These are phyloP conservation scores for Coregonus ussuriensis DNA, from an alignment of 2,797 vertebrate species.

Conservation along the genomic window DNA sequence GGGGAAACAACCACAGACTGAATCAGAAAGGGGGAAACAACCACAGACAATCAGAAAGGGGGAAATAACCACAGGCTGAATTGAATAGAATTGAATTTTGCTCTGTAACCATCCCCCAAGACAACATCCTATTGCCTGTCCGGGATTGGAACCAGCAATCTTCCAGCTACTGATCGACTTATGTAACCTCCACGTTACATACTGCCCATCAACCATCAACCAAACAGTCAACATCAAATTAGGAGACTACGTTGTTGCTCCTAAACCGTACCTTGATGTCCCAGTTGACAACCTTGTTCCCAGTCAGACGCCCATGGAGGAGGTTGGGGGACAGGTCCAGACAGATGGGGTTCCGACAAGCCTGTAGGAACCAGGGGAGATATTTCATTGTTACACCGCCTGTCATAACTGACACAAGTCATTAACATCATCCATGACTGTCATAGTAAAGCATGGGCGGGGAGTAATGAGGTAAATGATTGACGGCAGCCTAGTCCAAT, in stretches of 20 bases:
- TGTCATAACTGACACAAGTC: not conserved
- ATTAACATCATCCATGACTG: not conserved
- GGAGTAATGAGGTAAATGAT: not conserved
- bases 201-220: not conserved
- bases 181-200: not conserved
- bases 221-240: not conserved
- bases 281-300: conserved; percentile 98
- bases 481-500: conserved; percentile 6
- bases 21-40: too few relatives aligned
- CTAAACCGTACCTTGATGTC: conserved; percentile 87
- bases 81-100: too few relatives aligned
- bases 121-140: too few relatives aligned
- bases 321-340: conserved; percentile 91
- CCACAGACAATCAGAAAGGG: too few relatives aligned
- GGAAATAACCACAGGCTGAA: too few relatives aligned
- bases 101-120: too few relatives aligned
- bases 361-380: conserved; percentile 67
- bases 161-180: too few relatives aligned
- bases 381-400: not conserved
- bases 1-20: too few relatives aligned
- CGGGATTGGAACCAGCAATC: too few relatives aligned
- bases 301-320: conserved; percentile 94
- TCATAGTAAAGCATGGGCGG: not conserved
- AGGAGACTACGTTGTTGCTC: not conserved
- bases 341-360: conserved; percentile 93